Percentiles rank a stretch among this genome's conserved stretches.
Evolutionary conservation across 2,888 invertebrate genomes (phyloP).

Genomic region (Caenorhabditis panamensis): DNA sequence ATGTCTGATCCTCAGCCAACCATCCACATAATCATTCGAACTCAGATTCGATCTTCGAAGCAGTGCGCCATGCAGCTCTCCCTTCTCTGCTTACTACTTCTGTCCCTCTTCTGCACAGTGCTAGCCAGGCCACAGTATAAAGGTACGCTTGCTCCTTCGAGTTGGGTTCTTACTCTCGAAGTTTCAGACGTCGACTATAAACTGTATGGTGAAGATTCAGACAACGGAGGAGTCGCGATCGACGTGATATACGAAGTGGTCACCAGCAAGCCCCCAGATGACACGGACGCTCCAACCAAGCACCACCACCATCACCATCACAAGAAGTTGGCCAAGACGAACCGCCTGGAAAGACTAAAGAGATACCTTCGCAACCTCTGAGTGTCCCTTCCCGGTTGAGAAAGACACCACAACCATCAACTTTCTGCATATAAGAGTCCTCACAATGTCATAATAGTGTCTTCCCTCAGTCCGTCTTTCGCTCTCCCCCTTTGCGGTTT

Average conservation of each 20-base stretch:
- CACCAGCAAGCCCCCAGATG: constrained; percentile 3
- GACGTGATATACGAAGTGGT: constrained; percentile 33
- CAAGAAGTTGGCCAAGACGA: constrained; percentile 44
- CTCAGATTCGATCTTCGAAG: constrained; percentile 15
- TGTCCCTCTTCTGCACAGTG: background rate
- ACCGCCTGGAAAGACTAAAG: constrained; percentile 44
- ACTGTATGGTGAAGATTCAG: constrained; percentile 21
- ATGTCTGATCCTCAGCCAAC: constrained; percentile 11
- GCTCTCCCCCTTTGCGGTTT: constrained; percentile 30
- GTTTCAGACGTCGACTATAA: constrained; percentile 45
- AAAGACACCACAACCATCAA: constrained; percentile 2
- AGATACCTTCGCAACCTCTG: constrained; percentile 22
- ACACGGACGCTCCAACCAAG: background rate
- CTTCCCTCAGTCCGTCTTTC: constrained; percentile 46
- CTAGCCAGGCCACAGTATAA: constrained; percentile 39
- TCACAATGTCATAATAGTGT: constrained; percentile 5
- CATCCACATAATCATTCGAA: constrained; percentile 29
- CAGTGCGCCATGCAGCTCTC: constrained; percentile 30
- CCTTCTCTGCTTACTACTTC: constrained; percentile 7
- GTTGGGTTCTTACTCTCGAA: background rate
- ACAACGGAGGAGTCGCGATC: constrained; percentile 32
- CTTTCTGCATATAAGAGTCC: constrained; percentile 36
- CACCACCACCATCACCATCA: constrained; percentile 51
- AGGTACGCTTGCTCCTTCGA: constrained; percentile 12
- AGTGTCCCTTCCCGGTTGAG: background rate